Base-by-base conservation (phyloP, 2,113 vertebrate genomes). In the Emydura subglobosa region DNA sequence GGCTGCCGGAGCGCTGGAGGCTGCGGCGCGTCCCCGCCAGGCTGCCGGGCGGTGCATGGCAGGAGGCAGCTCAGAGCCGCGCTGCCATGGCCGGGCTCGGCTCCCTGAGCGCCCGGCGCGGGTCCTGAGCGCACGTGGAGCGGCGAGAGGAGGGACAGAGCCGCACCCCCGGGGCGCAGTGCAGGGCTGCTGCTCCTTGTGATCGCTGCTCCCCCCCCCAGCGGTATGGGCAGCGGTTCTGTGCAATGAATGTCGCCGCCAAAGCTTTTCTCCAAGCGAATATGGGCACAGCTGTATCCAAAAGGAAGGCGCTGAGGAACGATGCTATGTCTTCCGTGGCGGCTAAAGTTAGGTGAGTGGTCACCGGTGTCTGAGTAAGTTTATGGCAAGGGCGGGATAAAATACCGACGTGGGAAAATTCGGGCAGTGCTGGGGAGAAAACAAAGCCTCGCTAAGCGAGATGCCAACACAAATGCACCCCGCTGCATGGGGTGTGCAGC, bases 251-350 rank as follows among this genome's bases (percentile, higher is more conserved):
- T 91, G 95, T 90, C 89, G 65, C 87, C 87, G 88, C 91, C 65
- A 82, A 82, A 10, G 74, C 89, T 81, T 17, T 83, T 80, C 96
- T 57, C 76, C 87, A 79, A 22, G 79, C 98, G 98, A 99, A 98
- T 97, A 99, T 99, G 99, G 99, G 99, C 98, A 99, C 99, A 97
- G 99, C 99, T 93, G 99, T 98, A 98, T 99, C 99, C 98, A 99
- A 98, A 97, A 99, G 99, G 98, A 99, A 99, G 98, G 99, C 98
- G 97, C 97, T 99, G 98, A 98, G 98, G 97, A 99, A 98, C 97
- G 99, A 99, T 96, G 99, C 99, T 86, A 99, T 99, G 98, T 99
- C 99, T 94, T 99, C 99, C 22, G 99, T 99, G 96, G 99, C 99
- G 85, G 99, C 99, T 94, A 99, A 99, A 99, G 99, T 99, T 98